These are phyloP conservation scores for Sthenelais limicola DNA, from an alignment of 2,888 invertebrate genomes.

Conservation along the genomic window DNA sequence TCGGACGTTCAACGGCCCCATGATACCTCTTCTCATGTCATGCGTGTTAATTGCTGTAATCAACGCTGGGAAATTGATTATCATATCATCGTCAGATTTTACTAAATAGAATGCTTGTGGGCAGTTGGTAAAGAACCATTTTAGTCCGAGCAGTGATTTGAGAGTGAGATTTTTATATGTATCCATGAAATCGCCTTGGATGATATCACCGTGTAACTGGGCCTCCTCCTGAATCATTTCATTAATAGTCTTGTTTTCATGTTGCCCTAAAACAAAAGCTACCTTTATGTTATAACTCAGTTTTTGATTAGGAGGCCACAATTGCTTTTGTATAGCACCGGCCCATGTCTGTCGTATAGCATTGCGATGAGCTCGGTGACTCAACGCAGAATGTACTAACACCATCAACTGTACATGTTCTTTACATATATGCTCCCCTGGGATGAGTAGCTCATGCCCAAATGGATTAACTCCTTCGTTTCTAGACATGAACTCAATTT, in stretches of 20 bases:
- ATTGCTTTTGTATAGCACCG: constrained; percentile 29
- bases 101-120: constrained; percentile 47
- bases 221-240: constrained; percentile 42
- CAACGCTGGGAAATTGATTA: constrained; percentile 51
- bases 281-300: constrained; percentile 36
- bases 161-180: constrained; percentile 53
- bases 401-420: constrained; percentile 43
- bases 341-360: constrained; percentile 65
- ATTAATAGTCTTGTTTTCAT: constrained; percentile 41
- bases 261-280: constrained; percentile 48
- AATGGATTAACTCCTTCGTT: no score
- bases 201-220: constrained; percentile 44
- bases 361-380: constrained; percentile 74
- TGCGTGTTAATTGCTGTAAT: constrained; percentile 35
- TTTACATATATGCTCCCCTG: constrained; percentile 38
- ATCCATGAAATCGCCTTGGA: constrained; percentile 51
- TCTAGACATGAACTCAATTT: no score
- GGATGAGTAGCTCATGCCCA: constrained; percentile 16
- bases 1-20: constrained; percentile 50
- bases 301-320: constrained; percentile 41
- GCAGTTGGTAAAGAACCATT: constrained; percentile 50
- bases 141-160: constrained; percentile 53
- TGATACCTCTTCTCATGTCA: constrained; percentile 45
- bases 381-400: constrained; percentile 74
- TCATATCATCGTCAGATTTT: constrained; percentile 56